Conservation (phyloP, 2,797 vertebrate genomes). For the Manis crassicaudata region DNA sequence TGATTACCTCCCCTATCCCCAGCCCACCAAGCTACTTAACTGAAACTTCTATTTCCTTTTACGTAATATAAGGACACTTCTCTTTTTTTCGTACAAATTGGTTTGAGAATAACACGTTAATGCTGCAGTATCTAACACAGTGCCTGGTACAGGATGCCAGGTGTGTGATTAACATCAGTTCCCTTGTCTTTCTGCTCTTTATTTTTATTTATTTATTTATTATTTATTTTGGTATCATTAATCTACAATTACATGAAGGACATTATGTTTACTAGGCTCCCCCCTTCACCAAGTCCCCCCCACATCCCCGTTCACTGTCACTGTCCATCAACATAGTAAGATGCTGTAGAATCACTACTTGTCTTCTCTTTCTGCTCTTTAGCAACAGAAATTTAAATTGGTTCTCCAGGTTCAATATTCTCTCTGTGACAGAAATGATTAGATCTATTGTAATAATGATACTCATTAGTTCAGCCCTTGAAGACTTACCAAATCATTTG, state of each 20-base stretch:
- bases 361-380: background rate
- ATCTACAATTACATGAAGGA: too few relatives aligned
- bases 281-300: too few relatives aligned
- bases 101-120: conserved; percentile 34
- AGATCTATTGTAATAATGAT: background rate
- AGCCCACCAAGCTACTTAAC: background rate
- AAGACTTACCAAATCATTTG: background rate
- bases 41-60: background rate
- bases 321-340: too few relatives aligned
- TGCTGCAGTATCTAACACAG: background rate
- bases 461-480: background rate
- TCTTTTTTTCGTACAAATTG: conserved; percentile 6
- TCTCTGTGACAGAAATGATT: background rate
- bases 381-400: background rate
- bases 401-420: background rate
- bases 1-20: background rate
- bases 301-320: too few relatives aligned
- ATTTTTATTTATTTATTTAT: too few relatives aligned
- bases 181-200: background rate
- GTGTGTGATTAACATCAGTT: background rate
- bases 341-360: too few relatives aligned
- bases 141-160: background rate
- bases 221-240: too few relatives aligned
- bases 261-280: too few relatives aligned
- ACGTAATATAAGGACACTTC: background rate